Evolutionary conservation across 2,888 invertebrate genomes (phyloP), one percentile per base, ranked within the genome.

Genomic region (Tiliacea citrago): DNA sequence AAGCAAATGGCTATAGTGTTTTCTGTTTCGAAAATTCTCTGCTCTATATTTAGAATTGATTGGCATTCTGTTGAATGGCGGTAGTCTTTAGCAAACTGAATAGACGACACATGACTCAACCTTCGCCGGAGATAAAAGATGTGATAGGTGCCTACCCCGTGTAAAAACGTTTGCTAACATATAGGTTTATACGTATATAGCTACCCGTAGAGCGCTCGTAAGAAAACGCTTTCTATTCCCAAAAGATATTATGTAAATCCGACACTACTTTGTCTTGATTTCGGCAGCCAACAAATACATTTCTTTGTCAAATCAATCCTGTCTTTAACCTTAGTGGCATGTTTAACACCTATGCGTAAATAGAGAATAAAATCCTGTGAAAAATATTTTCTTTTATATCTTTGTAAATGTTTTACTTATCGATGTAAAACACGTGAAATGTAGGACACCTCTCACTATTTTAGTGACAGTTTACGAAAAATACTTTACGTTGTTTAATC

Each of bases 221-320:
- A 61, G 29, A 51, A 53, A 68, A 35, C 51, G 42, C 12, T 65
- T 70, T 68, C 53, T 45, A 74, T 79, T 75, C 68, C 79, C 75
- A 51, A 63, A 82, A 70, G 72, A 72, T 79, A 77, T 73, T n/a
- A 73, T 77, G 67, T 82, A 70, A 75, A 77, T 74, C 63, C 49
- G 16, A 39, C 49, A 73, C 75, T 75, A 76, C 70, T 75, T 84
- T 78, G 62, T 84, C 75, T 77, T 75, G 82, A 76, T 86, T 73
- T 73, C 62, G 58, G 66, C 49, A 82, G 68, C 60, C 66, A 79
- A 75, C 68, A 79, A 86, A 84, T 82, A 61, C 75, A 76, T 77
- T 75, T 77, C 74, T 86, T 86, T 85, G 86, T 84, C 74, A 80
- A 80, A 79, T 75, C 84, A 77, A 79, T 76, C 70, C 75, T 57